These are phyloP conservation scores for Parauchenoglanis punctatus DNA, from an alignment of 2,797 vertebrate species.

Conservation along the genomic window DNA sequence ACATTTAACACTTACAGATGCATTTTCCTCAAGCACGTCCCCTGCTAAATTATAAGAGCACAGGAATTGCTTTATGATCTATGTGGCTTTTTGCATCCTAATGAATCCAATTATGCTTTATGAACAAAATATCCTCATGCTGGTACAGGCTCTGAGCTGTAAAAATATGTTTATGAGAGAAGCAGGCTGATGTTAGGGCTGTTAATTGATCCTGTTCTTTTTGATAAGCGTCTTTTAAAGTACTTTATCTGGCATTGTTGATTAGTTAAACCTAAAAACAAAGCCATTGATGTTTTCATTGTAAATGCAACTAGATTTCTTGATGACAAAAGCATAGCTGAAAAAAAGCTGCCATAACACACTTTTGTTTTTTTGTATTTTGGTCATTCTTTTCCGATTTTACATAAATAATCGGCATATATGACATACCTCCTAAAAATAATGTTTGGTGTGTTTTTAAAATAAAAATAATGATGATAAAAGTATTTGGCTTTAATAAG, in stretches of 20 bases:
- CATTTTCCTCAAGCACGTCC: constrained; percentile 32
- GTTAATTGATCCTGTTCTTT: not conserved
- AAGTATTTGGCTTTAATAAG: not conserved
- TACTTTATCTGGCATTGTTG: not conserved
- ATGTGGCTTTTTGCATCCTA: constrained; percentile 11
- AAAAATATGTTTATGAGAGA: constrained; percentile 5
- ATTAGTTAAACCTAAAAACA: not conserved
- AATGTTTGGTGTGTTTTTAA: not conserved
- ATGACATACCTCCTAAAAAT: not conserved
- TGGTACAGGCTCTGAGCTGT: not conserved
- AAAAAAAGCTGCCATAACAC: not conserved
- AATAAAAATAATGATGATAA: not conserved
- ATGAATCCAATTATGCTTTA: constrained; percentile 20
- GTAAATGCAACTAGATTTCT: not conserved
- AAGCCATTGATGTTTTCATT: not conserved
- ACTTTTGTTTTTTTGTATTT: not conserved
- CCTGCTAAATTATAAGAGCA: constrained; percentile 8
- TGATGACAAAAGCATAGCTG: not conserved
- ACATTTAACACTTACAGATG: constrained; percentile 35
- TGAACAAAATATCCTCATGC: not conserved
- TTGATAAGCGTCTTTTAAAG: not conserved
- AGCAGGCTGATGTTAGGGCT: not conserved
- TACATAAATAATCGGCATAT: not conserved
- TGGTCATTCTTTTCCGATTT: not conserved
- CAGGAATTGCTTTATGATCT: not conserved